These are phyloP conservation scores for Benitochromis conjunctus DNA, from an alignment of 2,113 vertebrate genomes.

Conservation along the genomic window DNA sequence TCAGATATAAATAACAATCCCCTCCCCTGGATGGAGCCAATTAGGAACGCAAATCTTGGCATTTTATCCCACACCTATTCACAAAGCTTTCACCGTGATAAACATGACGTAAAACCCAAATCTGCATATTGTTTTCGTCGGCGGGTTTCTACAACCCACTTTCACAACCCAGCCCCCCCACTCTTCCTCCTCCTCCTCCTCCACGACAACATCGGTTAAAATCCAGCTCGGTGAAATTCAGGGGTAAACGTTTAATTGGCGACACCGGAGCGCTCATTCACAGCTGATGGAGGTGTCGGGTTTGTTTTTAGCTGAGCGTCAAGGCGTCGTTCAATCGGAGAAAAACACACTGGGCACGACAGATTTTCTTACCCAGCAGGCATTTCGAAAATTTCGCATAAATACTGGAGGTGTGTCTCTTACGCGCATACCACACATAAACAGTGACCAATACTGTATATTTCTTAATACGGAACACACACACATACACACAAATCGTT, in stretches of 20 bases:
- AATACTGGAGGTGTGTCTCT: constrained; percentile 66
- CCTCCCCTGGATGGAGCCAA: not conserved
- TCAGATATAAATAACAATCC: constrained; percentile 47
- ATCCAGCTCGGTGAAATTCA: not conserved
- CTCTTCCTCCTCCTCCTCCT: not conserved
- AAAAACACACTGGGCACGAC: constrained; percentile 13
- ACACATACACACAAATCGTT: not conserved
- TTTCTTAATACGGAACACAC: not conserved
- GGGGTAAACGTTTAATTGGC: not conserved
- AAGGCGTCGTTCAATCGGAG: not conserved
- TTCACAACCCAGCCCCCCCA: not conserved
- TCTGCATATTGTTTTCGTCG: not conserved
- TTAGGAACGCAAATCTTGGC: not conserved
- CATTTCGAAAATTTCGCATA: constrained; percentile 64
- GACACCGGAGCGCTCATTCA: not conserved
- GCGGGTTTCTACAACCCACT: not conserved
- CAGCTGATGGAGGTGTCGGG: not conserved
- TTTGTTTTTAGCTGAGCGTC: not conserved
- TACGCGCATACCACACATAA: constrained; percentile 36
- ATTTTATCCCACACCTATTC: not conserved
- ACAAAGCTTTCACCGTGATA: not conserved
- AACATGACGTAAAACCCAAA: not conserved
- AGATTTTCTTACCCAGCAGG: constrained; percentile 67
- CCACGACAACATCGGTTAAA: not conserved
- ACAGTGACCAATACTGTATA: not conserved